Percentiles rank a stretch among this genome's conserved stretches.
These are phyloP conservation scores for Pseudorasbora parva DNA, from an alignment of 2,113 vertebrate species.

Conservation along the genomic window DNA sequence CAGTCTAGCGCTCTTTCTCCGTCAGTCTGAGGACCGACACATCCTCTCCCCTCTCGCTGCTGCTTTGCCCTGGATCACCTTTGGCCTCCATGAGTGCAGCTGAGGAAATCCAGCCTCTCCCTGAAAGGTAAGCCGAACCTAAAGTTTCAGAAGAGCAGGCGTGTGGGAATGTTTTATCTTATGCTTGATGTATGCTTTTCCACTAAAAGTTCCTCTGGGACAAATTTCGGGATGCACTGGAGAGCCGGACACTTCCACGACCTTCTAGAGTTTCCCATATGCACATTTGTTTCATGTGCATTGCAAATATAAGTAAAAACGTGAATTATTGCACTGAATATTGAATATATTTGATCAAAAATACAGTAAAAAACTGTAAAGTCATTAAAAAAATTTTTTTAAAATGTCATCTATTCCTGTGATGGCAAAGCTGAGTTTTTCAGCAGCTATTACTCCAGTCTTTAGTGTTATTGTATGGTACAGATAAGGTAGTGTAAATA, in stretches of 20 bases:
- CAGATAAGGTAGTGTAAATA: too few relatives aligned
- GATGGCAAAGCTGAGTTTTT: not conserved
- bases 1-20: not conserved
- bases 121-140: slow-evolving; percentile 42
- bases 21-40: not conserved
- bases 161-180: not conserved
- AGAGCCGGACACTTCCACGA: not conserved
- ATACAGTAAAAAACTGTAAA: not conserved
- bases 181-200: not conserved
- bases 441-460: not conserved
- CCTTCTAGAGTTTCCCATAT: not conserved
- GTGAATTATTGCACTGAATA: not conserved
- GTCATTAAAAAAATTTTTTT: not conserved
- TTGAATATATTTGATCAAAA: not conserved
- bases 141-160: not conserved
- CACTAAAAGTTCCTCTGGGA: not conserved
- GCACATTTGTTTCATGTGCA: not conserved
- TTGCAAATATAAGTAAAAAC: too few relatives aligned
- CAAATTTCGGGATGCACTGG: not conserved
- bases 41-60: not conserved
- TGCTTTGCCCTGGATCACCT: slow-evolving; percentile 10
- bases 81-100: slow-evolving; percentile 40
- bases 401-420: not conserved
- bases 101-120: slow-evolving; percentile 42
- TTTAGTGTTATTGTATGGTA: not conserved